phyloP scores from a whole-genome alignment of 2,113 vertebrate genomes.

The Ochotona princeps region DNA sequence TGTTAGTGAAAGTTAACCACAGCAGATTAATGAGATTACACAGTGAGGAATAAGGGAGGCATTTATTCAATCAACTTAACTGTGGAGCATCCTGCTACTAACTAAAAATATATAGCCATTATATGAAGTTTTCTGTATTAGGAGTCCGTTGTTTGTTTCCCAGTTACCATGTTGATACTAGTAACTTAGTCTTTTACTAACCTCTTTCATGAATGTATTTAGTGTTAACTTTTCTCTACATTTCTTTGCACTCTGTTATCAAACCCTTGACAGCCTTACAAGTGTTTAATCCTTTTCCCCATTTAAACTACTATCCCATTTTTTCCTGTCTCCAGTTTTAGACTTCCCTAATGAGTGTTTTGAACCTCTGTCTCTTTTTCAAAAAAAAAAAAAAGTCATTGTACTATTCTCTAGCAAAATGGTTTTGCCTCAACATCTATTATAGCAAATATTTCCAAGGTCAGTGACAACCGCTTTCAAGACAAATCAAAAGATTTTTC shows the following conservation, averaged over 20 bases:
- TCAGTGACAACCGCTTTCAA: constrained; percentile 56
- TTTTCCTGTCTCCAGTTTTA: constrained; percentile 3
- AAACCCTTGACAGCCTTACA: constrained; percentile 22
- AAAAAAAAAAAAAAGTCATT: constrained; percentile 3
- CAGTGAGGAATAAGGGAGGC: constrained; percentile 45
- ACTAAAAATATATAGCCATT: constrained; percentile 49
- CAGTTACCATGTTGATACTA: not conserved
- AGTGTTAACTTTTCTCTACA: not conserved
- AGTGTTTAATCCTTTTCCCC: constrained; percentile 11
- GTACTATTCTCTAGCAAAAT: constrained; percentile 38
- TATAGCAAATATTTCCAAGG: constrained; percentile 42
- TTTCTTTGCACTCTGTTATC: not conserved
- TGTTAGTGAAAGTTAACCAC: constrained; percentile 73
- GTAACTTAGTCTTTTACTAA: not conserved
- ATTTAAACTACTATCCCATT: not conserved
- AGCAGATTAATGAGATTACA: constrained; percentile 77
- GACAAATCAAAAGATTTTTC: constrained; percentile 68
- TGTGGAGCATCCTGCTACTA: constrained; percentile 43
- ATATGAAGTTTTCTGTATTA: not conserved
- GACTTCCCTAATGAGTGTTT: constrained; percentile 15
- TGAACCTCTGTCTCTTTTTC: not conserved
- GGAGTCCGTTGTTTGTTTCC: not conserved
- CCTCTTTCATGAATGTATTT: not conserved
- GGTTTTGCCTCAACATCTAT: constrained; percentile 19
- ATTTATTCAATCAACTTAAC: constrained; percentile 61